Evolutionary conservation across 2,113 vertebrate species (phyloP).

Genomic region (Aegypius monachus): DNA sequence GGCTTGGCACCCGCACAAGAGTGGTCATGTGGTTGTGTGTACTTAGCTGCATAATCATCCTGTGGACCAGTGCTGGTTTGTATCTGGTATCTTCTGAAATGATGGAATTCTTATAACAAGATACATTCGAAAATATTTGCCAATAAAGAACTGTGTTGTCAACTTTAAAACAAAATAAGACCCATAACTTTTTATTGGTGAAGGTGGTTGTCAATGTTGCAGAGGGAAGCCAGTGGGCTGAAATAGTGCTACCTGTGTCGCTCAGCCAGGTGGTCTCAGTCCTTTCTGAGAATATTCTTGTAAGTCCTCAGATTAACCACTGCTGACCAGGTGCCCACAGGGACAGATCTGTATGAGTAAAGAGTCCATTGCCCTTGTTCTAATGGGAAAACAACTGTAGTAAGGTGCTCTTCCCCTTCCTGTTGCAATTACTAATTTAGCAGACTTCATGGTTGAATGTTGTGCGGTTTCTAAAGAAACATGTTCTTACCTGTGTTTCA

Average conservation of each 20-base stretch:
- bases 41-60: background rate
- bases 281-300: background rate
- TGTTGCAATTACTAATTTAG: background rate
- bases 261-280: background rate
- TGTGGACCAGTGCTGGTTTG: background rate
- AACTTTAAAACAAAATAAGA: background rate
- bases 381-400: background rate
- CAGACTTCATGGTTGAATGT: background rate
- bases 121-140: background rate
- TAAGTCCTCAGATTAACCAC: background rate
- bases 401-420: background rate
- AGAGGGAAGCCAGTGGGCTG: background rate
- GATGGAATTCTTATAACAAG: background rate
- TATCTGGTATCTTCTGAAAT: background rate
- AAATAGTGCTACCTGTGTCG: background rate
- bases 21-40: background rate
- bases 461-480: background rate
- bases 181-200: background rate
- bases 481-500: background rate
- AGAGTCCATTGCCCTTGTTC: accelerated
- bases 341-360: background rate
- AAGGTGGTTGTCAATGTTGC: background rate
- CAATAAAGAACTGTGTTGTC: background rate
- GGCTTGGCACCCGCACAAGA: background rate
- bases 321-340: background rate